Base-by-base conservation (phyloP, 2,888 invertebrate genomes). In the Drosophila meridiana region DNA sequence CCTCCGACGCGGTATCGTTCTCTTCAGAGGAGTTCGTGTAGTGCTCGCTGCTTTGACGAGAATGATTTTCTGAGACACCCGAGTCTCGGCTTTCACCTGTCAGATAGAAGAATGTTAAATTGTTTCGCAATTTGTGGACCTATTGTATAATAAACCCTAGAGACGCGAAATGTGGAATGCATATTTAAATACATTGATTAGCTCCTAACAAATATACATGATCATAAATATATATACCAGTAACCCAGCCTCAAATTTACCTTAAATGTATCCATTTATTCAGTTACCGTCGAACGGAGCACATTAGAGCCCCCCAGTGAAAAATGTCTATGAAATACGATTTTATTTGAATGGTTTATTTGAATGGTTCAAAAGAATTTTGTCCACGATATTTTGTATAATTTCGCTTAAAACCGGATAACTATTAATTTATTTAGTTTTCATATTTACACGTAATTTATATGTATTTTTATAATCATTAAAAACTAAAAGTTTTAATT, bases 11-110 rank as follows among this genome's bases (percentile, higher is more conserved):
- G 6, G 84, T 89, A 61, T 92, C 92, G 69, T 91, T 92, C 92
- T 97, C 97, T 90, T 97, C 97, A 8, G 96, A 96, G 72, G 96
- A 96, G 57, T 95, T 94, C 9, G 96, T 96, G 92, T 96, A 96
- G 5, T 96, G 96, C 94, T 96, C 97, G 92, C 97, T 97, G 89
- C 96, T 96, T 91, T 97, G 97, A 83, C 97, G 95, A 89, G 96
- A 96, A 88, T 97, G 97, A 82, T 96, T 95, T 83, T 94, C 95
- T 0, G 95, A 95, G 2, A 97, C 96, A 0, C 97, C 97, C 0
- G 97, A 97, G 92, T 97, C 97, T 64, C 97, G 95, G 80, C 96
- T 96, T 83, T 96, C 96, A 61, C 95, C 94, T 90, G 63, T 4
- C 11, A 36, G 13, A 6, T 1, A 4, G 11, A 5, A n/a, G 9